Evolutionary conservation across 1,140 invertebrate genomes (phyloP), one percentile per base, ranked within the genome.

Genomic region (Orius laevigatus): DNA sequence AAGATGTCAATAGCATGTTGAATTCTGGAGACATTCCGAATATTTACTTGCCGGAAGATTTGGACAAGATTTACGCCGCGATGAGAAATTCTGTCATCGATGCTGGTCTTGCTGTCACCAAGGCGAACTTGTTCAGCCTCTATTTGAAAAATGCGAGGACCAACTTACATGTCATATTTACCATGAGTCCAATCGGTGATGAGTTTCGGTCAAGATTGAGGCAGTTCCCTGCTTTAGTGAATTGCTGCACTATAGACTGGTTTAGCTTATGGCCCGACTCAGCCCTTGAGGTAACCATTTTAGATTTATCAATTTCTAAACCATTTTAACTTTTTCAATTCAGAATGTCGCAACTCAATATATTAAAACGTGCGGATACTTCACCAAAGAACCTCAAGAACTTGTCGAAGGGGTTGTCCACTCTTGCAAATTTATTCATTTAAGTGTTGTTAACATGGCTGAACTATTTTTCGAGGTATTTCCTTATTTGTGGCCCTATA

Each of bases 231-330:
- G 79, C 79, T 0, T 62, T 84, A 31, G 74, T 83, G 11, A 82
- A 81, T 57, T 80, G 76, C 54, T 81, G 78, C 58, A 81, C 79
- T 0, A 82, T 84, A 50, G 77, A 84, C 62, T 83, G 79, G 78
- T 38, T 38, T 4, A 73, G 67, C 55, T 66, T 71, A 9, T 79
- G 77, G 78, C 76, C 78, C 2, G 66, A 73, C 35, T 67, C 71
- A 44, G 76, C 78, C 5, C 59, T 80, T 34, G 64, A 69, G 60
- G 70, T 73, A 33, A 9, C 14, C 33, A 38, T 38, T 46, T 31
- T 40, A 14, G 20, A 36, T 19, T 40, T 20, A 11, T 48, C 18
- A 2, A 25, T 33, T 46, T 18, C 33, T 36, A 16, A 16, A 6
- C 11, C 4, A 16, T 43, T 43, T 43, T n/a, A n/a, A n/a, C n/a